Percentiles rank a stretch among this genome's conserved stretches.
Evolutionary conservation across 1,140 invertebrate species (phyloP).

Genomic region (Heliconius hermathena): DNA sequence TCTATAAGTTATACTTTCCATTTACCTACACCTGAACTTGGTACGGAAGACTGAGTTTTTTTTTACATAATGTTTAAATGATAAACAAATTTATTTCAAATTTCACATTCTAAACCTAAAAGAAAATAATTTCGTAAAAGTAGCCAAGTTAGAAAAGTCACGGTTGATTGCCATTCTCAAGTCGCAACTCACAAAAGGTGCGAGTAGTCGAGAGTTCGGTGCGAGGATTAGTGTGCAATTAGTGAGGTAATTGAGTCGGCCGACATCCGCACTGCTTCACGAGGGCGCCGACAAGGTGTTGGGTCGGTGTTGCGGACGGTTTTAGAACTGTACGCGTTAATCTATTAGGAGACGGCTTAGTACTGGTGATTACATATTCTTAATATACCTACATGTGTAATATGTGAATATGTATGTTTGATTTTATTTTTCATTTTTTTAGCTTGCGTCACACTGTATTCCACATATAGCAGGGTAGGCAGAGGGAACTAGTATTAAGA

Average conservation of each 20-base stretch:
- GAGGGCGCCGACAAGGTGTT: slow-evolving; percentile 19
- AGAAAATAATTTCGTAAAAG: not conserved
- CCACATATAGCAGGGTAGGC: too few species aligned
- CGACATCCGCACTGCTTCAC: slow-evolving; percentile 31
- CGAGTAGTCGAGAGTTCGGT: slow-evolving; percentile 28
- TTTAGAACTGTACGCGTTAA: slow-evolving; percentile 11
- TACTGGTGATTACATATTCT: not conserved
- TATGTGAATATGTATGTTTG: not conserved
- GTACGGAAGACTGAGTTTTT: not conserved
- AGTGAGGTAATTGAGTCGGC: slow-evolving; percentile 37
- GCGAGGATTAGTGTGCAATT: slow-evolving; percentile 36
- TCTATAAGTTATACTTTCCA: too few species aligned
- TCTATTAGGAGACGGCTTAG: slow-evolving; percentile 7
- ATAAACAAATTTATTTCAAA: not conserved
- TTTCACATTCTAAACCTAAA: not conserved
- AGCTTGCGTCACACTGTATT: too few species aligned
- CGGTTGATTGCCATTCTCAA: slow-evolving; percentile 24
- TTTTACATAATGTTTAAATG: not conserved
- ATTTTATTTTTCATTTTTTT: not conserved
- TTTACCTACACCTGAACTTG: too few species aligned
- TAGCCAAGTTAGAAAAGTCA: not conserved
- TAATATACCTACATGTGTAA: not conserved
- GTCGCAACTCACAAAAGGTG: slow-evolving; percentile 32
- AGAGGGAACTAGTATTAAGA: too few species aligned
- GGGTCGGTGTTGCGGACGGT: not conserved